These are phyloP conservation scores for Fukomys damarensis DNA, from an alignment of 2,113 vertebrate species.

Conservation along the genomic window DNA sequence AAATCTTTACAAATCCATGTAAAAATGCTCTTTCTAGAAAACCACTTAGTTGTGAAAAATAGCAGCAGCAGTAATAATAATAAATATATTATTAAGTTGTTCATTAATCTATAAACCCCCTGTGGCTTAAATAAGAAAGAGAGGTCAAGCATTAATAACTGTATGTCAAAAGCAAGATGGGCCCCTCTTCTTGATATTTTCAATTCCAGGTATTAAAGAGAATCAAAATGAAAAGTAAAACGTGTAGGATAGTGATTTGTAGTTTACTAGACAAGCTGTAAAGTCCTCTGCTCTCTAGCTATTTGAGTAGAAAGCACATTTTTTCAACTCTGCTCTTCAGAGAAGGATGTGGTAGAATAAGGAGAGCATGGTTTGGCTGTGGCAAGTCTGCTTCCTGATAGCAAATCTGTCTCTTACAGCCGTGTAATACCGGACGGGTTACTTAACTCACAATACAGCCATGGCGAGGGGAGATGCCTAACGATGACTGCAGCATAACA, in stretches of 20 bases:
- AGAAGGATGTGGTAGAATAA: background rate
- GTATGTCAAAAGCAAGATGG: background rate
- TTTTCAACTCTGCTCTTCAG: background rate
- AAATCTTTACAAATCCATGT: background rate
- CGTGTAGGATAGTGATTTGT: background rate
- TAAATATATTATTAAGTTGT: background rate
- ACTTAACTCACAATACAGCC: background rate
- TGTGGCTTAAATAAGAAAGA: background rate
- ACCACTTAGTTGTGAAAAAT: background rate
- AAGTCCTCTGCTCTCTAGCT: background rate
- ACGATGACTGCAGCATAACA: background rate
- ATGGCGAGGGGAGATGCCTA: background rate
- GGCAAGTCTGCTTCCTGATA: background rate
- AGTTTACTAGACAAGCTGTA: background rate
- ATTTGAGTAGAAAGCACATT: background rate
- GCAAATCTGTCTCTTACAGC: background rate
- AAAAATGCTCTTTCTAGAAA: background rate
- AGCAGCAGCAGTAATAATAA: background rate
- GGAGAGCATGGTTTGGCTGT: background rate
- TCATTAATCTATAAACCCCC: background rate
- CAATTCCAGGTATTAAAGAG: slow-evolving; percentile 6
- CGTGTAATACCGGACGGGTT: background rate
- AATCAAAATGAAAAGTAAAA: slow-evolving; percentile 33
- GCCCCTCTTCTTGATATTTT: too few relatives aligned
- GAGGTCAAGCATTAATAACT: slow-evolving; percentile 21